phyloP scores from a whole-genome alignment of 2,113 vertebrate genomes.

The Gracilinanus agilis region DNA sequence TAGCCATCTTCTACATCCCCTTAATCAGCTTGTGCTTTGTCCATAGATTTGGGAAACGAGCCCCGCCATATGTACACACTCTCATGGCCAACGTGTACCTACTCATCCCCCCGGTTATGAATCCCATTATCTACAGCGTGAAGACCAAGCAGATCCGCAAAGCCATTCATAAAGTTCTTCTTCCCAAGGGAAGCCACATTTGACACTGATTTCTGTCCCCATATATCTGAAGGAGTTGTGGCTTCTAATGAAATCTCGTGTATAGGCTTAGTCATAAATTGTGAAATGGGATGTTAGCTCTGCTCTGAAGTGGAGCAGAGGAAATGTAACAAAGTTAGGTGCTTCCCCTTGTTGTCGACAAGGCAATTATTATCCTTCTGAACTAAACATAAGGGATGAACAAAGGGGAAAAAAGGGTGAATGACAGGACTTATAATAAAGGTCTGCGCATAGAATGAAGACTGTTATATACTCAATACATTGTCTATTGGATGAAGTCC shows the following conservation, averaged over 20 bases:
- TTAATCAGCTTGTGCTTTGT: slow-evolving; percentile 68
- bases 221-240: neutral
- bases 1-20: slow-evolving; percentile 79
- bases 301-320: neutral
- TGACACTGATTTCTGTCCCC: neutral
- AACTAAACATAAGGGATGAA: neutral
- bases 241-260: neutral
- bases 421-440: slow-evolving; percentile 3
- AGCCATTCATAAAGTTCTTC: slow-evolving; percentile 26
- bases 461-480: neutral
- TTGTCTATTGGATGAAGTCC: neutral
- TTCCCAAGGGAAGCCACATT: neutral
- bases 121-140: slow-evolving; percentile 68
- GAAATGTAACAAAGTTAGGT: neutral
- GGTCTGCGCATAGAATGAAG: slow-evolving; percentile 1
- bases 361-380: neutral
- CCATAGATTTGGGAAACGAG: slow-evolving; percentile 65
- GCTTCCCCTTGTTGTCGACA: neutral
- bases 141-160: slow-evolving; percentile 68
- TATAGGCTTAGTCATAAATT: neutral
- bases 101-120: slow-evolving; percentile 63
- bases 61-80: slow-evolving; percentile 33
- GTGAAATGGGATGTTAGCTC: neutral
- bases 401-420: neutral
- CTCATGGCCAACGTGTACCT: slow-evolving; percentile 61